Evolutionary conservation across 2,797 vertebrate genomes (phyloP), one percentile per base, ranked within the genome.

Genomic region (Naso thynnoides): DNA sequence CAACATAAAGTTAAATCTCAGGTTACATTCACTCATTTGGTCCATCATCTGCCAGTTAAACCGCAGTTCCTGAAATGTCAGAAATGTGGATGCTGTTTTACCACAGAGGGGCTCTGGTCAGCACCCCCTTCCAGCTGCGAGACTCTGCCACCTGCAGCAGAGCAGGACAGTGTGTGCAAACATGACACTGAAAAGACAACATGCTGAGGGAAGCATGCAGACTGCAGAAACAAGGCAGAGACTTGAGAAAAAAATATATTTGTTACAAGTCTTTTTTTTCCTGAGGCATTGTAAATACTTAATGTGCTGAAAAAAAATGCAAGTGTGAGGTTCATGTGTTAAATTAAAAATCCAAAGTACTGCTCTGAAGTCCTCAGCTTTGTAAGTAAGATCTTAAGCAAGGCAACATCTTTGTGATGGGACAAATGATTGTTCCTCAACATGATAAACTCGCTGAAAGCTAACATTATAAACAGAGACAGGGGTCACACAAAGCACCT

Each of bases 51-150:
- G 1, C n/a, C 8, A n/a, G 23, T 62, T 23, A 29, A 55, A 49
- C 16, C 50, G 57, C 3, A 21, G 4, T n/a, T 15, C n/a, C n/a
- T n/a, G n/a, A n/a, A n/a, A n/a, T n/a, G 53, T 16, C 21, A 14
- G 33, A 58, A 53, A 65, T 41, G 24, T 19, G 2, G 45, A 9
- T 48, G 18, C 26, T 24, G 33, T 33, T 89, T 86, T 60, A 95
- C 94, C 95, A 95, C 64, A 95, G 86, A 24, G 95, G 94, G 14
- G 94, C 86, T 81, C 86, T 89, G 74, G 71, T 89, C 57, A 95
- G 84, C 84, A 78, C 76, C 4, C 94, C 95, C 56, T 88, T 92
- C 95, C 94, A 95, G 71, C 78, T 79, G 55, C 80, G 91, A 26
- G 92, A 91, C 49, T 95, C 93, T 33, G 92, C 92, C 65, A 91